These are phyloP conservation scores for Pollicipes pollicipes DNA, from an alignment of 1,140 invertebrate species.

Conservation along the genomic window DNA sequence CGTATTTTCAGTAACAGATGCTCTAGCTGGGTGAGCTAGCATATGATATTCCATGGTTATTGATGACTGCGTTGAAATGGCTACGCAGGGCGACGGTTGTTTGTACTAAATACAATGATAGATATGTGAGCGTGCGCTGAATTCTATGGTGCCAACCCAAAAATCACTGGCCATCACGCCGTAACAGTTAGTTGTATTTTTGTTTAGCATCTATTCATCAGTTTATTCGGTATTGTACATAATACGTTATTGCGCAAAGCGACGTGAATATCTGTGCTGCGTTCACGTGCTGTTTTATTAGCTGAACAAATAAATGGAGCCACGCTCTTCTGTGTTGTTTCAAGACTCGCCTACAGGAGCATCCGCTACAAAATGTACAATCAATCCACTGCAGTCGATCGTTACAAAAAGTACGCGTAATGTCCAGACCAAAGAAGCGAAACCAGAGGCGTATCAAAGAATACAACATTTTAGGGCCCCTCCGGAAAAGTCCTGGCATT, in stretches of 20 bases:
- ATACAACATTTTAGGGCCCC: too few species aligned
- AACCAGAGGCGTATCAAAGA: too few species aligned
- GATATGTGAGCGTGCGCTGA: background rate
- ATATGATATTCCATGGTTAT: background rate
- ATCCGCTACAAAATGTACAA: too few species aligned
- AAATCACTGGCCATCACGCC: background rate
- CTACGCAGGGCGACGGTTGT: background rate
- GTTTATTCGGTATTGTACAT: background rate
- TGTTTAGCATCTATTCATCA: background rate
- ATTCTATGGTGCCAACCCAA: background rate
- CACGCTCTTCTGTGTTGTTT: background rate
- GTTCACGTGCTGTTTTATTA: background rate
- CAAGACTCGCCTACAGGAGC: too few species aligned
- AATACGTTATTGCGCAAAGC: background rate
- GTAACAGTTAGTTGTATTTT: too few species aligned
- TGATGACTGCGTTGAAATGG: background rate
- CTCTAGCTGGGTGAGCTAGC: background rate
- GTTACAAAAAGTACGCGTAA: too few species aligned
- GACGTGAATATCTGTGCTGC: background rate
- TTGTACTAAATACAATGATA: background rate
- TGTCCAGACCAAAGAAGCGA: too few species aligned
- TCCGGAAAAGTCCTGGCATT: too few species aligned
- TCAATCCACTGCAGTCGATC: too few species aligned
- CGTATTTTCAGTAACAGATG: too few species aligned
- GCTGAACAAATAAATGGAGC: background rate